Conservation (phyloP, 2,797 vertebrate genomes). For the Eospalax fontanierii region DNA sequence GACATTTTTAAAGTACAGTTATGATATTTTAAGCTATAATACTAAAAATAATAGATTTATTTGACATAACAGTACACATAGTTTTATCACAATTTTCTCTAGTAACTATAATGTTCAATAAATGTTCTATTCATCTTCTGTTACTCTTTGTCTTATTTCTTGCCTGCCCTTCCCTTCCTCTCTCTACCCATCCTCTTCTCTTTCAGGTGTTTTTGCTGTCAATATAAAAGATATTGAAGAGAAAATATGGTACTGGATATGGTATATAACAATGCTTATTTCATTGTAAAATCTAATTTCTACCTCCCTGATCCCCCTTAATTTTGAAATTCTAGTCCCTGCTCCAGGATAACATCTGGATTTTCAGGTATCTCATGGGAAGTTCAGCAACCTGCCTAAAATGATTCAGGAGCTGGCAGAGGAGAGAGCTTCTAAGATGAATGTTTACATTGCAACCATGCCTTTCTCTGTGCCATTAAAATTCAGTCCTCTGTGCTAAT, state of each 20-base stretch:
- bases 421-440: background rate
- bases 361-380: background rate
- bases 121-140: background rate
- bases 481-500: background rate
- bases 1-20: slow-evolving; percentile 1
- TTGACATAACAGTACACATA: background rate
- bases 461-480: background rate
- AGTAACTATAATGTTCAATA: background rate
- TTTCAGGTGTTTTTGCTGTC: background rate
- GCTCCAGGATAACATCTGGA: background rate
- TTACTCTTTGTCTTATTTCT: background rate
- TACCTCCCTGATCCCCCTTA: background rate
- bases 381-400: background rate
- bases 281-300: background rate
- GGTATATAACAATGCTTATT: background rate
- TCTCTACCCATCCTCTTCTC: background rate
- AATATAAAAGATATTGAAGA: background rate
- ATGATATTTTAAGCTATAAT: too few relatives aligned
- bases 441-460: background rate
- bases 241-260: background rate
- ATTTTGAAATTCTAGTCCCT: background rate
- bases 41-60: slow-evolving; percentile 1
- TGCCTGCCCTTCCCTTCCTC: too few relatives aligned
- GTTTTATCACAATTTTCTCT: background rate
- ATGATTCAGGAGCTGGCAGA: background rate